Conservation (phyloP, 2,797 vertebrate species). For the Serranus cabrilla region DNA sequence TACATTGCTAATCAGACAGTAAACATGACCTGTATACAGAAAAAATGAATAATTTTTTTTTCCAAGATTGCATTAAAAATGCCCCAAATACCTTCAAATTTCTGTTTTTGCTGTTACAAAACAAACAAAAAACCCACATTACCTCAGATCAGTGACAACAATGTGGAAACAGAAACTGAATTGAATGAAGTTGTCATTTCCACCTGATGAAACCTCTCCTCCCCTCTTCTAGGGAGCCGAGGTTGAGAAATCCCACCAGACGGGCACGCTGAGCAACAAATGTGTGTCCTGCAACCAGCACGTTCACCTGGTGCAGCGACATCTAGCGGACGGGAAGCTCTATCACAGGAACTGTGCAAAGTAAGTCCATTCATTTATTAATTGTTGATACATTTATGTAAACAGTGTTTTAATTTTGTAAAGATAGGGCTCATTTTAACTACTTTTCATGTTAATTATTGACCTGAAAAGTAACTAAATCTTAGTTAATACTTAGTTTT, state of each 20-base stretch:
- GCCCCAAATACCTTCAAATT: neutral
- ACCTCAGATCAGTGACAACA: neutral
- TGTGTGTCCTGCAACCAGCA: constrained; percentile 89
- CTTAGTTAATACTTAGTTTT: too few species aligned
- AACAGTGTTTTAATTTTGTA: too few species aligned
- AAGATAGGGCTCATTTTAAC: too few species aligned
- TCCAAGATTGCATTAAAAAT: neutral
- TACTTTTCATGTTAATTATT: too few species aligned
- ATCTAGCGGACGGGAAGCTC: constrained; percentile 93
- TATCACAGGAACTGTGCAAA: constrained; percentile 97
- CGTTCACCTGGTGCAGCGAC: constrained; percentile 96
- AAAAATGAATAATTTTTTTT: too few species aligned
- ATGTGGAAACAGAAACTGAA: neutral
- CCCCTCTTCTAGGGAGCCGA: constrained; percentile 53
- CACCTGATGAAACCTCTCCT: neutral
- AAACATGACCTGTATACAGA: too few species aligned
- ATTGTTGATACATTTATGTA: too few species aligned
- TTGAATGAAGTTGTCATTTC: neutral
- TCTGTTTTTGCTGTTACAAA: neutral
- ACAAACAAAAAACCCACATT: neutral
- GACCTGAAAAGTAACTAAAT: too few species aligned
- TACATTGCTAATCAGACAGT: too few species aligned
- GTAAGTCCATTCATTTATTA: too few species aligned
- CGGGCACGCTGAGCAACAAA: constrained; percentile 82
- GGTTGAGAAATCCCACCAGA: constrained; percentile 69